Conservation (phyloP, 2,113 vertebrate species). For the Cyphomyrus plagiostoma region DNA sequence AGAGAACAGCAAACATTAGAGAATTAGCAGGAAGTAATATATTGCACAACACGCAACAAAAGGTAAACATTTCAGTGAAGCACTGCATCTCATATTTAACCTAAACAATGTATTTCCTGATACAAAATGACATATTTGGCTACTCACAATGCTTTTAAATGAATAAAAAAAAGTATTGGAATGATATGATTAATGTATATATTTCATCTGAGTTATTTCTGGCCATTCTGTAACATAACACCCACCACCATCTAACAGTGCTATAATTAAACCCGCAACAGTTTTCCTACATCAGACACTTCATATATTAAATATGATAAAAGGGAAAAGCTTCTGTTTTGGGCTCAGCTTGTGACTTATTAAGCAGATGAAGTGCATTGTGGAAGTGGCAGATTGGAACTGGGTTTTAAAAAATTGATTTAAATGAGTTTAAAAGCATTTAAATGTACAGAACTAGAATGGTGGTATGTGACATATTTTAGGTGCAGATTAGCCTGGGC, state of each 20-base stretch:
- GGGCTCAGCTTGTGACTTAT: background rate
- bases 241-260: background rate
- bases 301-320: background rate
- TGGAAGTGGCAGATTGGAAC: background rate
- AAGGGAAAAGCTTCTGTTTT: background rate
- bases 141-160: background rate
- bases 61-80: background rate
- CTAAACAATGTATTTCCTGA: background rate
- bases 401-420: background rate
- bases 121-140: background rate
- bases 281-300: background rate
- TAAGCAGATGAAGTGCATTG: background rate
- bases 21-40: background rate
- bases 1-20: background rate
- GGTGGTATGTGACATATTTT: background rate
- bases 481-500: background rate
- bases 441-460: background rate
- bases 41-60: background rate
- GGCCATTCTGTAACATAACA: background rate
- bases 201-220: background rate
- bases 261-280: background rate
- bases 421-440: background rate
- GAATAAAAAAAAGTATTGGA: background rate
- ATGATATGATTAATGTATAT: background rate
- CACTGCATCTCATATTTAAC: background rate